Evolutionary conservation across 2,888 invertebrate genomes (phyloP), one percentile per base, ranked within the genome.

Genomic region (Panorpa germanica): DNA sequence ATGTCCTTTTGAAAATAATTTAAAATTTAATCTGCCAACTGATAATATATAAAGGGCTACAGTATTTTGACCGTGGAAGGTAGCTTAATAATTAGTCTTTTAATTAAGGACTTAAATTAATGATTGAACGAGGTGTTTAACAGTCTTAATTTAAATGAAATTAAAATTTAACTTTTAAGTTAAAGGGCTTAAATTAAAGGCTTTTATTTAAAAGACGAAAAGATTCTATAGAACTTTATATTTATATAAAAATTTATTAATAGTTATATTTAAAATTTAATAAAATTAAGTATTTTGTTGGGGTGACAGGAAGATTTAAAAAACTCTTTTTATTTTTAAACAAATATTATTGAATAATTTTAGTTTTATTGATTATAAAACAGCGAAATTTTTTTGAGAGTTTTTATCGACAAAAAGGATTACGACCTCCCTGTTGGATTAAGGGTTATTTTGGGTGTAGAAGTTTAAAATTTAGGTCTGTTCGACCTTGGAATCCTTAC

Each of bases 351-450:
- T 63, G 61, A 54, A 7, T 57, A 39, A 38, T 44, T 63, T 65
- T 61, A 58, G 42, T 54, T 47, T 44, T 64, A 56, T 46, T 56
- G 63, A 66, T 65, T 65, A 65, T 39, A 64, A 66, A 77, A 77
- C 75, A 77, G 75, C 70, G 67, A 75, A 64, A 75, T 76, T 62
- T 66, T 65, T 65, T 69, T 56, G 55, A 68, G 63, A 76, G 75
- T 61, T 63, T 71, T 49, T 53, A 76, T 77, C 64, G 57, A 61
- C 65, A 69, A 62, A 60, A 64, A 53, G 65, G 71, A 60, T 77
- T 76, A 70, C 70, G 72, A 77, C 76, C 76, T 80, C 78, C 76
- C 78, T 80, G 77, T 78, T 80, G 77, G 72, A 77, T 76, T 76
- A 76, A 70, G 63, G 29, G 49, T 62, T 58, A 60, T 63, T 56